Evolutionary conservation across 2,113 vertebrate species (phyloP).

Genomic region (Tichodroma muraria): DNA sequence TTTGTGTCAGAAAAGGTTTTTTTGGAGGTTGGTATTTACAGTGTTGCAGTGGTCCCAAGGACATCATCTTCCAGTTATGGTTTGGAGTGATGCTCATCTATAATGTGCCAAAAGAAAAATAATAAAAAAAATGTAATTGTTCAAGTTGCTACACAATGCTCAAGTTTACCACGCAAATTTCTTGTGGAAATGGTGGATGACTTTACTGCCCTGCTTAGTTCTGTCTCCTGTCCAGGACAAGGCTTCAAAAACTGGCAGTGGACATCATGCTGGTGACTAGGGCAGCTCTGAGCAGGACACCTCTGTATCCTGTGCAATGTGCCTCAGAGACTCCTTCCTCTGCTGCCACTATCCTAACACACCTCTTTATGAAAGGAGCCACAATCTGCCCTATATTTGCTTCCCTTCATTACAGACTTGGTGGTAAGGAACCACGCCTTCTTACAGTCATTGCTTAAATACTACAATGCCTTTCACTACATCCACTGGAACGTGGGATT

Average conservation of each 20-base stretch:
- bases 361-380: neutral
- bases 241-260: neutral
- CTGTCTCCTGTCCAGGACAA: neutral
- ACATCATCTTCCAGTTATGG: neutral
- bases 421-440: neutral
- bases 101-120: neutral
- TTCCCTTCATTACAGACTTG: neutral
- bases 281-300: neutral
- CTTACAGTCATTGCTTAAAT: neutral
- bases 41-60: neutral
- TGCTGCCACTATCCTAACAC: neutral
- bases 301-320: neutral
- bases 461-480: neutral
- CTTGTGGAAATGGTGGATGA: neutral
- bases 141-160: neutral
- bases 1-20: neutral
- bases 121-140: neutral
- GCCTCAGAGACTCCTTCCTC: neutral
- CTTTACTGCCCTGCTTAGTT: neutral
- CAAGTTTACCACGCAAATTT: neutral
- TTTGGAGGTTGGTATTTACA: neutral
- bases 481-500: neutral
- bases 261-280: neutral
- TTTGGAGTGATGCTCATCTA: neutral
- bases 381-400: neutral